phyloP scores from a whole-genome alignment of 53 echinoderm and acorn worm genomes.

The Apostichopus leukothele region DNA sequence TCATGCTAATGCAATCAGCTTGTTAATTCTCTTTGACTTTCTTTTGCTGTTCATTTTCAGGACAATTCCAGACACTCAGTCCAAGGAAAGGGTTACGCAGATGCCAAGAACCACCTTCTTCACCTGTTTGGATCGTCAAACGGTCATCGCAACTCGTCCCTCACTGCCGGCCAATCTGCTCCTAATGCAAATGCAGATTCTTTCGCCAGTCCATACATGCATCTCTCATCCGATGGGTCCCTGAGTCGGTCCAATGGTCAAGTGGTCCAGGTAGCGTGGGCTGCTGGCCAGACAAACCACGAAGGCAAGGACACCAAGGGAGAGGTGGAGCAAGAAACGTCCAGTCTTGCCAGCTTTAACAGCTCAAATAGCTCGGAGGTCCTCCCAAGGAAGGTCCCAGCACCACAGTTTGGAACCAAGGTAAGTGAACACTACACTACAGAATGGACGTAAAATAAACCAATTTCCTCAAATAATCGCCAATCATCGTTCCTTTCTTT shows the following conservation, averaged over 20 bases:
- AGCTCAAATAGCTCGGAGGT: constrained; percentile 85
- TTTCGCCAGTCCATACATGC: constrained; percentile 69
- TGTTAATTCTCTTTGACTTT: background rate
- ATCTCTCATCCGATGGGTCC: constrained; percentile 82
- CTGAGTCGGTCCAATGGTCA: constrained; percentile 53
- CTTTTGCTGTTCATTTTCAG: background rate
- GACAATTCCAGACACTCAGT: constrained; percentile 45
- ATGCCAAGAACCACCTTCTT: constrained; percentile 41
- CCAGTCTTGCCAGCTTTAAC: constrained; percentile 94
- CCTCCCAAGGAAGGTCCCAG: constrained; percentile 63
- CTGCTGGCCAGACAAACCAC: background rate
- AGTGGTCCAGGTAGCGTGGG: constrained; percentile 34
- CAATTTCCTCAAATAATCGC: background rate
- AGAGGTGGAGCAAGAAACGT: constrained; percentile 82
- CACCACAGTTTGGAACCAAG: constrained; percentile 84
- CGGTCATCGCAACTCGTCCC: constrained; percentile 48
- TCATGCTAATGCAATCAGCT: background rate
- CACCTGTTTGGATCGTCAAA: constrained; percentile 56
- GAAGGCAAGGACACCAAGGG: constrained; percentile 32
- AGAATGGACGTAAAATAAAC: no score
- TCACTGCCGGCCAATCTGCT: constrained; percentile 22
- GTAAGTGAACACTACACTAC: constrained; percentile 21
- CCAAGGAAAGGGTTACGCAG: constrained; percentile 23
- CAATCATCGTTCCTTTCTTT: background rate
- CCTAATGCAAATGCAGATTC: constrained; percentile 37